Evolutionary conservation across 2,888 invertebrate genomes (phyloP).

Genomic region (Deilephila porcellus): DNA sequence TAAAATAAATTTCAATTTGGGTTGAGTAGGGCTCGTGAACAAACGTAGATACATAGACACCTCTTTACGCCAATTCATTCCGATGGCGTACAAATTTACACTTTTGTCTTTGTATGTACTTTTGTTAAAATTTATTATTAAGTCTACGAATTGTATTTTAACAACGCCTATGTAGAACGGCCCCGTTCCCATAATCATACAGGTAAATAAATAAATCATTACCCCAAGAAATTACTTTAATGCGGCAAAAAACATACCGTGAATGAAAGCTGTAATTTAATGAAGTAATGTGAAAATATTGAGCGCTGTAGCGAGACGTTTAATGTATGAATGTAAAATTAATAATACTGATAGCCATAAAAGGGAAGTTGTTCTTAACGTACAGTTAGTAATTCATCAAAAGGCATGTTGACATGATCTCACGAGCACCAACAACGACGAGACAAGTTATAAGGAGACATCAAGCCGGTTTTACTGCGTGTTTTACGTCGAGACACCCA

Average conservation of each 20-base stretch:
- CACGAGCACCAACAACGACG: conserved; percentile 47
- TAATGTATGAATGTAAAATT: conserved; percentile 40
- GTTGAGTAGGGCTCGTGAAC: conserved; percentile 66
- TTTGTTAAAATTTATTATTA: conserved; percentile 38
- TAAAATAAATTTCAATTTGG: conserved; percentile 79
- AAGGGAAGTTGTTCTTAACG: conserved; percentile 33
- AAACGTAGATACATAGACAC: conserved; percentile 41
- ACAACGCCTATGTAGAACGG: not conserved
- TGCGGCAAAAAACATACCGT: not conserved
- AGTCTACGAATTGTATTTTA: not conserved
- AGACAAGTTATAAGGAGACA: conserved; percentile 59
- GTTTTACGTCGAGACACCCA: conserved; percentile 63
- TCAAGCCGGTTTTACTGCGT: conserved; percentile 65
- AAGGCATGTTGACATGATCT: conserved; percentile 51
- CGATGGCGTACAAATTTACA: conserved; percentile 1
- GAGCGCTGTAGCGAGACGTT: not conserved
- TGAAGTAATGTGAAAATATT: not conserved
- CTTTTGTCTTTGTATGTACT: conserved; percentile 25
- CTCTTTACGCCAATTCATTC: conserved; percentile 11
- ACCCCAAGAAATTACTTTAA: not conserved
- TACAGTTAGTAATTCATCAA: conserved; percentile 58
- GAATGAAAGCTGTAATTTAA: conserved; percentile 8
- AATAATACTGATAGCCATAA: conserved; percentile 26
- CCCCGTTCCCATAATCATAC: too few species aligned
- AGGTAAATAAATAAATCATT: not conserved